phyloP scores from a whole-genome alignment of 2,113 vertebrate genomes.

The Grantiella picta region DNA sequence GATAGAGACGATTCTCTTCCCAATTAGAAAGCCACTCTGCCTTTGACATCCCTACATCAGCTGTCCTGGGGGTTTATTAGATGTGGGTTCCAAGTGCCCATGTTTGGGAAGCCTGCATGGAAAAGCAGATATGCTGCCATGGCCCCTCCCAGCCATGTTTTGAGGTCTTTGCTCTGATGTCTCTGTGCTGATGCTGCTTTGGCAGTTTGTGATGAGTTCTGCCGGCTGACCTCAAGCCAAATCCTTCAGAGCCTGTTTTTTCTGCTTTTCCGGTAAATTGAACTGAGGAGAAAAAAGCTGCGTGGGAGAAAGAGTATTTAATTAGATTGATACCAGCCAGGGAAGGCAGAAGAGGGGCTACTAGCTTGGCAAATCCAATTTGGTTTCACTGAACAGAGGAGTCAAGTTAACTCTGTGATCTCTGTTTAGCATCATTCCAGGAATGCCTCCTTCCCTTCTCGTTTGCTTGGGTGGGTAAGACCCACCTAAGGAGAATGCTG shows the following conservation, averaged over 20 bases:
- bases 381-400: not conserved
- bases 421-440: not conserved
- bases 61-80: not conserved
- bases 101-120: not conserved
- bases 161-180: not conserved
- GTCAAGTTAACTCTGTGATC: not conserved
- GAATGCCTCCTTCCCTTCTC: not conserved
- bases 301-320: not conserved
- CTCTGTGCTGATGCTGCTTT: not conserved
- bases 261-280: conserved; percentile 17
- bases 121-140: not conserved
- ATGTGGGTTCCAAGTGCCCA: not conserved
- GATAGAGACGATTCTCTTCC: not conserved
- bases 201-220: not conserved
- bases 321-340: conserved; percentile 23
- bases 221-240: not conserved
- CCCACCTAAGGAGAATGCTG: not conserved
- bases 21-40: not conserved
- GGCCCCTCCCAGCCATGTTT: accelerated
- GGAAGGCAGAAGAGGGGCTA: conserved; percentile 7
- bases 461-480: not conserved
- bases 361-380: conserved; percentile 37
- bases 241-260: not conserved
- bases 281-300: not conserved
- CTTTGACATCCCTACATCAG: not conserved